Evolutionary conservation across 2,888 invertebrate species (phyloP).

Genomic region (Galerucella nymphaeae): DNA sequence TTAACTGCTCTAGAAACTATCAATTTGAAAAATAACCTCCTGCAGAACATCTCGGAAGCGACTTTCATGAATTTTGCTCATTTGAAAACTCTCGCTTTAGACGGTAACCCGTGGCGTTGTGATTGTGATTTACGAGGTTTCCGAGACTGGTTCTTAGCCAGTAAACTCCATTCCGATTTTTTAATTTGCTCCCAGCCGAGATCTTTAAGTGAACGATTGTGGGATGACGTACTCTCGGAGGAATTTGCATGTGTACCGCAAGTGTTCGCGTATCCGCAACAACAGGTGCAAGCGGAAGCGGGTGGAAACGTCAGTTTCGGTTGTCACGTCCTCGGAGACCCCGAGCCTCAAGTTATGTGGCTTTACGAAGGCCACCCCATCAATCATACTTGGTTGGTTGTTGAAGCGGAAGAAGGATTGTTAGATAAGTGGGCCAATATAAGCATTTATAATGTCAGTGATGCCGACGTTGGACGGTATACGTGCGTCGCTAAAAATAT

Average conservation of each 20-base stretch:
- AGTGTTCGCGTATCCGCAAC: constrained; percentile 64
- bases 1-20: constrained; percentile 79
- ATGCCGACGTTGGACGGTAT: constrained; percentile 86
- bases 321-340: constrained; percentile 85
- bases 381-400: constrained; percentile 67
- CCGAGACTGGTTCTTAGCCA: constrained; percentile 84
- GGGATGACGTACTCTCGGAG: constrained; percentile 80
- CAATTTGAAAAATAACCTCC: constrained; percentile 83
- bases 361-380: constrained; percentile 79
- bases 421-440: constrained; percentile 79
- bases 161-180: constrained; percentile 78
- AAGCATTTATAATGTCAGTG: constrained; percentile 84
- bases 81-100: constrained; percentile 82
- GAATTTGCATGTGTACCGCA: constrained; percentile 87
- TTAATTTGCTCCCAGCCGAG: constrained; percentile 80
- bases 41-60: constrained; percentile 75
- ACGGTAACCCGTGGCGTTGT: constrained; percentile 91
- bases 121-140: constrained; percentile 88
- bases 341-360: constrained; percentile 86
- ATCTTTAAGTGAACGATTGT: constrained; percentile 75
- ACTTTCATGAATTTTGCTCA: constrained; percentile 79
- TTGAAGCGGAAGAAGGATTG: constrained; percentile 65
- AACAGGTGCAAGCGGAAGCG: constrained; percentile 75
- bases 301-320: constrained; percentile 85
- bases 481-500: constrained; percentile 82